Percentiles rank a stretch among this genome's conserved stretches.
These are phyloP conservation scores for Diabrotica balteata DNA, from an alignment of 2,888 invertebrate genomes.

Conservation along the genomic window DNA sequence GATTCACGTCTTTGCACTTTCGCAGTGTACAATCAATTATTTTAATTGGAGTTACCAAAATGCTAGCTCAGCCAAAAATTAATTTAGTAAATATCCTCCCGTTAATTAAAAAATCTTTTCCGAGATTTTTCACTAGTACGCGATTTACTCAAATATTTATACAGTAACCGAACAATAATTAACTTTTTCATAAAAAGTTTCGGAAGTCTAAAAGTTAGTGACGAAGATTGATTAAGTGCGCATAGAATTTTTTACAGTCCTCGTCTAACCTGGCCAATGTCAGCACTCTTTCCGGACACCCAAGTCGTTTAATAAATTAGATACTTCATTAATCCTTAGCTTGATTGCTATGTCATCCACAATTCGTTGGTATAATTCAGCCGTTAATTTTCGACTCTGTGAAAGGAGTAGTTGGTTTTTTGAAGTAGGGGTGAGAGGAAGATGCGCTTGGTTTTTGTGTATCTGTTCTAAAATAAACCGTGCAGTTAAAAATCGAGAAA, in stretches of 20 bases:
- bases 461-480: too few species aligned
- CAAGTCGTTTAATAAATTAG: slow-evolving; percentile 28
- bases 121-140: too few species aligned
- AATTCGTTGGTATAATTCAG: slow-evolving; percentile 20
- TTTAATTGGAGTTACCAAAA: too few species aligned
- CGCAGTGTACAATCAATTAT: too few species aligned
- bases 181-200: slow-evolving; percentile 1
- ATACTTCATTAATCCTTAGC: slow-evolving; percentile 24
- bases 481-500: too few species aligned
- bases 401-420: slow-evolving; percentile 7
- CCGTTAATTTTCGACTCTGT: slow-evolving; percentile 21
- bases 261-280: slow-evolving; percentile 6
- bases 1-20: too few species aligned
- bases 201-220: not conserved
- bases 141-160: not conserved
- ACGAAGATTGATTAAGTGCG: slow-evolving; percentile 16
- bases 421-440: too few species aligned
- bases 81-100: too few species aligned
- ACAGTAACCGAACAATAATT: not conserved
- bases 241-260: slow-evolving; percentile 7
- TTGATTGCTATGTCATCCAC: slow-evolving; percentile 24
- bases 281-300: slow-evolving; percentile 23
- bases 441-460: too few species aligned
- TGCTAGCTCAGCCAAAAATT: too few species aligned
- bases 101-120: too few species aligned